Conservation (phyloP, 2,888 invertebrate species). For the Scaptodrosophila latifasciaeformis region DNA sequence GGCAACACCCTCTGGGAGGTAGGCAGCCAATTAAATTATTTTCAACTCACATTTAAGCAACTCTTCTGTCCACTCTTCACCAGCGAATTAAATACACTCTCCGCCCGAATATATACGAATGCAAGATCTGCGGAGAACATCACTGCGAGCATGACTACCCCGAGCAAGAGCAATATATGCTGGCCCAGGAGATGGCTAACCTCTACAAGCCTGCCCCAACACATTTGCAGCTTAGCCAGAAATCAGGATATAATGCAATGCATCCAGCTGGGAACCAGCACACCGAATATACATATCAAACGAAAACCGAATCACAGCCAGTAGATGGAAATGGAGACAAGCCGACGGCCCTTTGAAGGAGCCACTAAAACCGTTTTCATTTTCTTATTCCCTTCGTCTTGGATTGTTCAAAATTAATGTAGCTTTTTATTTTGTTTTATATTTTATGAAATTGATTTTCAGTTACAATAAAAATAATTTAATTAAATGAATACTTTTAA, state of each 20-base stretch:
- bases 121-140: slow-evolving; percentile 83
- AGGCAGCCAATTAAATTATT: slow-evolving; percentile 39
- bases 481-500: slow-evolving; percentile 9
- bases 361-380: too few species aligned
- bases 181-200: slow-evolving; percentile 72
- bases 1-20: slow-evolving; percentile 86
- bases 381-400: too few species aligned
- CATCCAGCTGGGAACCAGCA: slow-evolving; percentile 37
- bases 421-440: slow-evolving; percentile 49
- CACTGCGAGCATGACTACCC: slow-evolving; percentile 83
- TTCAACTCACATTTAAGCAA: neutral
- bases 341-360: slow-evolving; percentile 29
- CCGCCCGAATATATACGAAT: slow-evolving; percentile 85
- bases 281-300: slow-evolving; percentile 47
- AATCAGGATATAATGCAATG: slow-evolving; percentile 60
- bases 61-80: neutral
- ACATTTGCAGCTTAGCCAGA: slow-evolving; percentile 38
- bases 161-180: slow-evolving; percentile 76
- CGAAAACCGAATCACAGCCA: slow-evolving; percentile 34
- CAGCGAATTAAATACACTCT: slow-evolving; percentile 86
- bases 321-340: slow-evolving; percentile 29
- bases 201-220: slow-evolving; percentile 56
- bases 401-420: slow-evolving; percentile 40
- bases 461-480: slow-evolving; percentile 35
- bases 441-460: too few species aligned